Base-by-base conservation (phyloP, 2,888 invertebrate genomes). In the Caenorhabditis uteleia region DNA sequence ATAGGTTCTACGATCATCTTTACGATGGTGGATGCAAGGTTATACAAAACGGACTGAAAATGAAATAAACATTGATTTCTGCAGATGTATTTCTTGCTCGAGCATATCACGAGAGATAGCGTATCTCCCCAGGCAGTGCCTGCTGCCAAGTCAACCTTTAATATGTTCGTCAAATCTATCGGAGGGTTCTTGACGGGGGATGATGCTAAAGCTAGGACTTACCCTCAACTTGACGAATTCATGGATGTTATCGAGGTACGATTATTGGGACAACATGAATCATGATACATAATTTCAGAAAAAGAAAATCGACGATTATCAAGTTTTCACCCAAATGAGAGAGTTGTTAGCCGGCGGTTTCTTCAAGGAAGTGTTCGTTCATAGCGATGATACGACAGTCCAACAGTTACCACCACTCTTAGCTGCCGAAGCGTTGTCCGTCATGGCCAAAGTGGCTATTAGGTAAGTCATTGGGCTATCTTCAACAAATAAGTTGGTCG, bases 351-450 rank as follows among this genome's bases (percentile, higher is more conserved):
- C 42, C 12, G 23, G n/a, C 23, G 40, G 18, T n/a, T 25, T 10
- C 25, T 23, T 40, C 40, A 25, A 25, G 10, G 48, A 45, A 23
- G 26, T n/a, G 2, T 51, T 46, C 33, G 33, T 36, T 7, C 25
- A 48, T 31, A 40, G 33, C 25, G 23, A 48, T 10, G 43, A 60
- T 44, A 39, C 48, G 14, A 43, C 38, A n/a, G n/a, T n/a, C n/a
- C n/a, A n/a, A 0, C 16, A 18, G 31, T 26, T 55, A 14, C 39
- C 61, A 16, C 21, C 55, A 83, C 94, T 95, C 88, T 94, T 95
- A 87, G 95, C 95, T 59, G 94, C 94, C 70, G 94, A 94, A 79
- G 94, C 94, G 56, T 88, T 95, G 75, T 94, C 93, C 77, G 90
- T 93, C 84, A 94, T 95, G 93, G 90, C 94, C 82, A 42, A 23